Conservation (phyloP, 2,797 vertebrate species). For the Halcyon chelicuti region DNA sequence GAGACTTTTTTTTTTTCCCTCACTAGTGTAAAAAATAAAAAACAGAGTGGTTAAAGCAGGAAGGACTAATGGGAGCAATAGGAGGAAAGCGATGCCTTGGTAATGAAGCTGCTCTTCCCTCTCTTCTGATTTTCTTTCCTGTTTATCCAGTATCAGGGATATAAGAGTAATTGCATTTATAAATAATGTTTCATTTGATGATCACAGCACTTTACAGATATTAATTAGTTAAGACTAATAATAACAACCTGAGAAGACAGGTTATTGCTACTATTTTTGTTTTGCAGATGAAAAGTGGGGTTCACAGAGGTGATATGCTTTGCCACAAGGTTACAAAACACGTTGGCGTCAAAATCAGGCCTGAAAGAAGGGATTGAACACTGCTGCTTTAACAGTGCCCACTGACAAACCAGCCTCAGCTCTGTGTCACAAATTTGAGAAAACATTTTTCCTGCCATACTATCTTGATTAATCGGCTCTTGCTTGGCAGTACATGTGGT, state of each 20-base stretch:
- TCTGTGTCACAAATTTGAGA: neutral
- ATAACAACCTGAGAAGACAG: neutral
- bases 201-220: neutral
- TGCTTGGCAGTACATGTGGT: neutral
- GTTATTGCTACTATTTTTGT: neutral
- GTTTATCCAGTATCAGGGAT: neutral
- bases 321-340: neutral
- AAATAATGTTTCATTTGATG: neutral
- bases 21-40: neutral
- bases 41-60: neutral
- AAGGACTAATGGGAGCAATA: neutral
- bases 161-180: neutral
- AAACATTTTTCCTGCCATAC: neutral
- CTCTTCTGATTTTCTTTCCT: neutral
- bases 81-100: neutral
- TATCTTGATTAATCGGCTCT: neutral
- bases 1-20: neutral
- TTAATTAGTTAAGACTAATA: neutral
- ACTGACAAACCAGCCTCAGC: neutral
- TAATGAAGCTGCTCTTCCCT: neutral
- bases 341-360: neutral
- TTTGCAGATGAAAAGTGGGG: neutral
- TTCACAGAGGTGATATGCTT: neutral
- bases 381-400: neutral
- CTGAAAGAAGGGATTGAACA: neutral